phyloP scores from a whole-genome alignment of 2,113 vertebrate species.

The Gavialis gangeticus region DNA sequence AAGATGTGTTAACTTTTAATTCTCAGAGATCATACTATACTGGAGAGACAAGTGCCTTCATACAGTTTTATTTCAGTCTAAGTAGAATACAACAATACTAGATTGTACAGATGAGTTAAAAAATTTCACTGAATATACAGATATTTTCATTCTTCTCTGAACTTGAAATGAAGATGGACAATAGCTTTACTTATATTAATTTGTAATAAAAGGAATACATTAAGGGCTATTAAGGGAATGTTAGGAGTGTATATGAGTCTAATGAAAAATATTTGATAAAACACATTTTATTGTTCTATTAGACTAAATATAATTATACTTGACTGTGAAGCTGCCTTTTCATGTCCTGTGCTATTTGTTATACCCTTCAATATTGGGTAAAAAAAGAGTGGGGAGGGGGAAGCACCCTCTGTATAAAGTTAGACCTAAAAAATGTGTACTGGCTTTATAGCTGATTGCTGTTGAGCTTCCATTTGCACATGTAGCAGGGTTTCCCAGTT shows the following conservation, averaged over 20 bases:
- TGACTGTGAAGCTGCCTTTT: background rate
- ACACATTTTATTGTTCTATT: background rate
- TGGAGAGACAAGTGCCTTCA: background rate
- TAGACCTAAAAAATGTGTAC: too few relatives aligned
- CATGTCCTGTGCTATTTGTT: background rate
- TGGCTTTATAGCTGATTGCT: too few relatives aligned
- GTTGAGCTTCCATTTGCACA: too few relatives aligned
- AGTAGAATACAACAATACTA: background rate
- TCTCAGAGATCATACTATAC: background rate
- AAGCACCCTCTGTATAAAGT: too few relatives aligned
- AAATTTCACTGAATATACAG: background rate
- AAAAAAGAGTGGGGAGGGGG: background rate
- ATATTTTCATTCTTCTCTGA: background rate
- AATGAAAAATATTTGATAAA: slow-evolving; percentile 17
- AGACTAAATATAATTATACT: background rate
- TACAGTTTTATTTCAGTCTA: background rate
- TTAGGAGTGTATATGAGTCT: background rate
- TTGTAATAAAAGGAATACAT: slow-evolving; percentile 7
- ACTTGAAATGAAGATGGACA: background rate
- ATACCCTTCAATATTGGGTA: background rate
- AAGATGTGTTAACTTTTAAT: background rate
- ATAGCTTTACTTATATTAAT: background rate
- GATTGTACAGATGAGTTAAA: background rate
- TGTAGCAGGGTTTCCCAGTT: too few relatives aligned
- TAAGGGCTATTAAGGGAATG: background rate